These are phyloP conservation scores for Ceratothoa steindachneri DNA, from an alignment of 2,888 invertebrate genomes.

Conservation along the genomic window DNA sequence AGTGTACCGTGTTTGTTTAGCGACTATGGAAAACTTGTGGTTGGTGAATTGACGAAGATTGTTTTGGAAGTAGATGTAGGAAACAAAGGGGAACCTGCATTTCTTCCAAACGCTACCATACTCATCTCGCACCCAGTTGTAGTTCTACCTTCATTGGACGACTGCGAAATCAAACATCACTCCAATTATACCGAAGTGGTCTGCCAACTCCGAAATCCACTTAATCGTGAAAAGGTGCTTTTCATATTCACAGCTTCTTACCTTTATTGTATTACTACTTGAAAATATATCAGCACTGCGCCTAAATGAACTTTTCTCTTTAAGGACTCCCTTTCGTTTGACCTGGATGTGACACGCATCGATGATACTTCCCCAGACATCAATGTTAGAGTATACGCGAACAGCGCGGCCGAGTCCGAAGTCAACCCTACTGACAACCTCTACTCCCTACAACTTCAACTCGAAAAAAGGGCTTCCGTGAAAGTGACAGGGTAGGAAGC, in stretches of 20 bases:
- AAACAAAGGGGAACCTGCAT: neutral
- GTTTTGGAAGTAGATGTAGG: neutral
- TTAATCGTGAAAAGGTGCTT: neutral
- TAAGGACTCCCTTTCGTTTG: neutral
- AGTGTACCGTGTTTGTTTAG: no score
- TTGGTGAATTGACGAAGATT: neutral
- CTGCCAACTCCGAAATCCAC: neutral
- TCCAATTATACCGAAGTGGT: neutral
- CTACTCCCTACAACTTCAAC: neutral
- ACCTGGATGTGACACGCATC: neutral
- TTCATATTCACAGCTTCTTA: no score
- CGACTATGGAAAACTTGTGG: neutral
- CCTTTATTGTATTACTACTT: no score
- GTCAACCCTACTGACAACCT: neutral
- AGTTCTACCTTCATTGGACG: neutral
- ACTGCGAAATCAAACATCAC: neutral
- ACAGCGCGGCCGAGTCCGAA: neutral
- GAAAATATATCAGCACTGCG: no score
- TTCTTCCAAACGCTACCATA: neutral
- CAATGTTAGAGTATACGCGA: neutral
- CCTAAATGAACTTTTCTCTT: no score
- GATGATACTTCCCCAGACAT: neutral
- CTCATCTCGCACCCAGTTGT: neutral
- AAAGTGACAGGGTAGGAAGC: neutral
- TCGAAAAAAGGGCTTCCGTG: neutral